Base-by-base conservation (phyloP, 2,797 vertebrate genomes). In the Pseudopleuronectes americanus region DNA sequence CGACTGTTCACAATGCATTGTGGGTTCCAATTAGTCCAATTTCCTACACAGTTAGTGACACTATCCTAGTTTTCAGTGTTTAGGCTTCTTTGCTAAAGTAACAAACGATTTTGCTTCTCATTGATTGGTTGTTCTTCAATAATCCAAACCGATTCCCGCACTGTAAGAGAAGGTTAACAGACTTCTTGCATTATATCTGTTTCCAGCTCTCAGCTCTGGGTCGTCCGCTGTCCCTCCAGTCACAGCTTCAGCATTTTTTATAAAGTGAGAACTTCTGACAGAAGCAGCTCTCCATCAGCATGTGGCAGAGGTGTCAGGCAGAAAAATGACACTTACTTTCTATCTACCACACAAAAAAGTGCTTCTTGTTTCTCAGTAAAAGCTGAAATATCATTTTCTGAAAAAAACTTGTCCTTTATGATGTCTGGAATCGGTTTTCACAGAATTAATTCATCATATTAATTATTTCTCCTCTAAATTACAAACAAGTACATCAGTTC, bases 401-500 rank as follows among this genome's bases (percentile, higher is more conserved):
- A 36, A 59, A 57, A 56, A 80, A 31, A 54, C 12, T 28, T 22
- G 45, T 65, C 63, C 47, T 54, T 19, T 57, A 70, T 83, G 51
- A 78, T 84, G 76, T 74, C 74, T 79, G 76, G 52, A 83, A 75
- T 74, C 66, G 61, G 52, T 56, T 61, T 79, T 80, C 70, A 52
- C 41, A 0, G 57, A 64, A 73, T 81, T 60, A 36, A 85, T 82
- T 79, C 6, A 80, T 89, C 71, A 87, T 56, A 68, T 87, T 81
- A 86, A 84, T 87, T 84, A 80, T 84, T 81, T 84, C 77, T 49
- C 33, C 51, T 71, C 68, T 58, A 82, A 82, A 84, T 84, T 84
- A 64, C 70, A 84, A 86, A 81, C 80, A 89, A 86, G 80, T 76
- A 54, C 79, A 87, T 89, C 86, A 84, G 87, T 87, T 89, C 81